These are phyloP conservation scores for Pollimyrus isidori DNA, from an alignment of 2,113 vertebrate species.

Conservation along the genomic window DNA sequence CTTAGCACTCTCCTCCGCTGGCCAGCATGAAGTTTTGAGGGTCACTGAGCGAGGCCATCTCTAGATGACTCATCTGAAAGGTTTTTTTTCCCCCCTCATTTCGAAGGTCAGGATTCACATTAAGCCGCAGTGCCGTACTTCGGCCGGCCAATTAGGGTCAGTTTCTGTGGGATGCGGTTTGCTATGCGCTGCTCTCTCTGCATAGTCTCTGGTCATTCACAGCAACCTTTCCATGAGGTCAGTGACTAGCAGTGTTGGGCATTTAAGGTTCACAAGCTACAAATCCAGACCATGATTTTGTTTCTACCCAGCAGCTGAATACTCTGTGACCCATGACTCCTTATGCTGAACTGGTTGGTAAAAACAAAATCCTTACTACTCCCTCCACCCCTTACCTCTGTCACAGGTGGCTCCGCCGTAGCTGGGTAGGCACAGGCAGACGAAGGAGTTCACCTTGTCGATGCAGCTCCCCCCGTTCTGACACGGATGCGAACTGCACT, in stretches of 20 bases:
- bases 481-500: constrained; percentile 72
- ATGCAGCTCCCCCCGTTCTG: constrained; percentile 90
- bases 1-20: not conserved
- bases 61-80: not conserved
- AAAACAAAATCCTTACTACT: not conserved
- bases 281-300: no score
- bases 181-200: not conserved
- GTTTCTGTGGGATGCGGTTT: not conserved
- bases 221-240: not conserved
- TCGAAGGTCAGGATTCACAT: not conserved
- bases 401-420: constrained; percentile 86
- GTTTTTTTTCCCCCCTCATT: not conserved
- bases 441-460: constrained; percentile 80
- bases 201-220: not conserved
- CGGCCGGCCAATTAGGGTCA: not conserved
- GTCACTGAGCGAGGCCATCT: not conserved
- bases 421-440: constrained; percentile 90
- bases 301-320: no score
- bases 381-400: constrained; percentile 68
- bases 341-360: no score
- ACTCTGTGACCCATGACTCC: no score
- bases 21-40: not conserved
- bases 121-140: not conserved
- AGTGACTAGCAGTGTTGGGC: no score
- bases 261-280: no score